Conservation (phyloP, 2,797 vertebrate genomes). For the Diplodus sargus region DNA sequence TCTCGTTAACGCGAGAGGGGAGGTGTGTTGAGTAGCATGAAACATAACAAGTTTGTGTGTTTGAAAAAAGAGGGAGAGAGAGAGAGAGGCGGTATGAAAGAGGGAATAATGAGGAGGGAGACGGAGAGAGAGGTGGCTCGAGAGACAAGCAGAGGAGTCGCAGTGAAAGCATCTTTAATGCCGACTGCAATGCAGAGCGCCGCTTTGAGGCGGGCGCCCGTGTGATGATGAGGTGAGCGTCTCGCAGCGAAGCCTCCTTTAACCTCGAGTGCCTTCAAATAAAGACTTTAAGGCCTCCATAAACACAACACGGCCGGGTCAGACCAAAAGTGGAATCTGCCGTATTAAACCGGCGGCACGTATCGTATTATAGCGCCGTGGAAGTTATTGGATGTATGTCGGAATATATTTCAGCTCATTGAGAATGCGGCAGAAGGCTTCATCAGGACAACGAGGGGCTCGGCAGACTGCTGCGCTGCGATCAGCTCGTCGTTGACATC, state of each 20-base stretch:
- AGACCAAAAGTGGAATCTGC: neutral
- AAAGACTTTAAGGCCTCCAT: neutral
- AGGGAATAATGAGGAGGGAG: conserved; percentile 36
- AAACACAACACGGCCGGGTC: conserved; percentile 12
- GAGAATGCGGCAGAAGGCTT: neutral
- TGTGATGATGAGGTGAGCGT: conserved; percentile 20
- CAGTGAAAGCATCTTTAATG: conserved; percentile 35
- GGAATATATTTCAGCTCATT: neutral
- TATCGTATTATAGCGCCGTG: neutral
- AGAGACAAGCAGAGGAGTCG: conserved; percentile 12
- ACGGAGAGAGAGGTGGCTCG: conserved; percentile 2
- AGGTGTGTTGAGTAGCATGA: conserved; percentile 35
- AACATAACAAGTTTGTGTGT: conserved; percentile 46
- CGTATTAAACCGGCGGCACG: neutral
- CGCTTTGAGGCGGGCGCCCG: conserved; percentile 45
- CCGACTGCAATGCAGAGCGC: conserved; percentile 29
- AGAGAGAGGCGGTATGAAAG: conserved; percentile 24
- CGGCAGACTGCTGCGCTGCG: too few species aligned
- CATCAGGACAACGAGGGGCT: too few species aligned
- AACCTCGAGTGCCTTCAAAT: conserved; percentile 7
- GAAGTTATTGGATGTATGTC: neutral
- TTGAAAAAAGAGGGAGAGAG: conserved; percentile 22
- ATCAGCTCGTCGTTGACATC: too few species aligned
- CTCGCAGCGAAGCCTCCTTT: conserved; percentile 16
- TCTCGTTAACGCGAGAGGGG: conserved; percentile 37